Evolutionary conservation across 2,113 vertebrate species (phyloP).

Genomic region (Daubentonia madagascariensis): DNA sequence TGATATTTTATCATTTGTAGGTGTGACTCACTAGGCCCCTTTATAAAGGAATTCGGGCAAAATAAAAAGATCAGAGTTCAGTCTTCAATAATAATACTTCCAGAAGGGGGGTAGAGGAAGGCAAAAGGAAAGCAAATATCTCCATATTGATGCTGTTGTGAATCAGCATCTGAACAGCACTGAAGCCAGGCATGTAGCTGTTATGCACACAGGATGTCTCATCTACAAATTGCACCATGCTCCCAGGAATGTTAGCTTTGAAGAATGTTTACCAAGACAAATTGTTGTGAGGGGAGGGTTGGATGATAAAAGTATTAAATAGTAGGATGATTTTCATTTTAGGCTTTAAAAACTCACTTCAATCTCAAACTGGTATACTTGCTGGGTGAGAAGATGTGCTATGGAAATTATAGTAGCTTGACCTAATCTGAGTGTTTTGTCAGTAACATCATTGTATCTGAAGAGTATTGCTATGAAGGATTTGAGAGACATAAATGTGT

Average conservation of each 20-base stretch:
- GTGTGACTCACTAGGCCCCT: too few species aligned
- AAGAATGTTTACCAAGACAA: not conserved
- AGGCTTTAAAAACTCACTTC: not conserved
- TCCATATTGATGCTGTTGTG: fast-evolving
- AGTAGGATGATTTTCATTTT: conserved; percentile 29
- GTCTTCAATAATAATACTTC: too few species aligned
- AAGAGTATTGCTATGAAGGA: not conserved
- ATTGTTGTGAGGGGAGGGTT: not conserved
- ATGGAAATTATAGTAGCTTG: not conserved
- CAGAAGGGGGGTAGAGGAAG: not conserved
- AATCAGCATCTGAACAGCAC: too few species aligned
- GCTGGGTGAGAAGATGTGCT: not conserved
- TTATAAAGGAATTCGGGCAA: too few species aligned
- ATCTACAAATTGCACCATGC: not conserved
- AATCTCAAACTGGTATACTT: not conserved
- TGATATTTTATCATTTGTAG: too few species aligned
- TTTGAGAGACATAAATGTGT: not conserved
- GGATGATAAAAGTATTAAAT: not conserved
- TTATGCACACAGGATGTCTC: not conserved
- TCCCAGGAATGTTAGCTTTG: not conserved
- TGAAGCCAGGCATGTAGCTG: not conserved
- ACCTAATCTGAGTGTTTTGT: not conserved
- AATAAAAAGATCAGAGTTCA: too few species aligned
- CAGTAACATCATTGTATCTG: not conserved
- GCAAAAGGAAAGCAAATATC: not conserved